These are phyloP conservation scores for Eidolon dupreanum DNA, from an alignment of 2,797 vertebrate species.

Conservation along the genomic window DNA sequence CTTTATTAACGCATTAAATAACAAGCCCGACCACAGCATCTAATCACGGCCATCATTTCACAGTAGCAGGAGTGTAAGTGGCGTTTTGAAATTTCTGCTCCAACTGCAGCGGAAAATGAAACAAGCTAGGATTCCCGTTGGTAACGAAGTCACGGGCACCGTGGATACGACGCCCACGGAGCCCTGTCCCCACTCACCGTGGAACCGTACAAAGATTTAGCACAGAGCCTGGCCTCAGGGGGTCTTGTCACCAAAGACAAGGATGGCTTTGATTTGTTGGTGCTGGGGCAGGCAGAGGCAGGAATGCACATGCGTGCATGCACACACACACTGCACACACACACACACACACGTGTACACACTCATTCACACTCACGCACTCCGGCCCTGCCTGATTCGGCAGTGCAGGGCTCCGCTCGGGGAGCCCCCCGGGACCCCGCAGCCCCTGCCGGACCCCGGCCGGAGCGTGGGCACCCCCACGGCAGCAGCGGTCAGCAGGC, in stretches of 20 bases:
- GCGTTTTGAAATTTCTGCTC: neutral
- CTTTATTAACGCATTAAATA: slow-evolving; percentile 75
- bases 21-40: slow-evolving; percentile 12
- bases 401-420: neutral
- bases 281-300: fast-evolving
- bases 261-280: too few species aligned
- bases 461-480: neutral
- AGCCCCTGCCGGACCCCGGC: neutral
- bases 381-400: neutral
- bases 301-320: neutral
- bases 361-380: fast-evolving
- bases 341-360: fast-evolving
- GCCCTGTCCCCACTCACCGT: fast-evolving
- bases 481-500: slow-evolving; percentile 17
- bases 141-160: neutral
- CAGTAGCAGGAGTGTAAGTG: neutral
- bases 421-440: neutral
- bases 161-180: fast-evolving
- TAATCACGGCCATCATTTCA: slow-evolving; percentile 39
- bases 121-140: fast-evolving
- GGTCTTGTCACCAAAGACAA: neutral
- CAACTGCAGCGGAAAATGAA: fast-evolving
- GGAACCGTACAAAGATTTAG: fast-evolving
- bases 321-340: too few species aligned
- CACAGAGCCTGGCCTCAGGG: neutral